phyloP scores from a whole-genome alignment of 2,888 invertebrate genomes.

The Hirtodrosophila trivittata region DNA sequence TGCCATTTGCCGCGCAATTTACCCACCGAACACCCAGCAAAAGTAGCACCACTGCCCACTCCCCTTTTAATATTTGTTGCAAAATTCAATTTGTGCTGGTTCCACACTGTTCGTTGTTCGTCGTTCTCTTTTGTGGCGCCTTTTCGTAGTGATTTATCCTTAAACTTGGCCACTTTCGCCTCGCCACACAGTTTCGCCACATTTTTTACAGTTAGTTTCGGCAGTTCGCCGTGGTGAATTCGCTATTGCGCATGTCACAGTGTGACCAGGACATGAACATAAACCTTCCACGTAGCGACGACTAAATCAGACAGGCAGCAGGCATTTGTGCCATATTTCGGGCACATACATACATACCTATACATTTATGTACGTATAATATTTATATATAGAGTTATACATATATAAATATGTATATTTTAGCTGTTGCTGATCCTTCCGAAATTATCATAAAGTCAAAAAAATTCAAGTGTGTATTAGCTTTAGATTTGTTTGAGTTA shows the following conservation, averaged over 20 bases:
- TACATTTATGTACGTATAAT: neutral
- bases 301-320: slow-evolving; percentile 32
- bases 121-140: slow-evolving; percentile 25
- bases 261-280: slow-evolving; percentile 60
- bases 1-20: neutral
- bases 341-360: slow-evolving; percentile 10
- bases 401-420: slow-evolving; percentile 21
- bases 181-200: slow-evolving; percentile 22
- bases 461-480: slow-evolving; percentile 57
- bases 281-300: slow-evolving; percentile 59
- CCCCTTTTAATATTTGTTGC: slow-evolving; percentile 12
- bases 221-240: slow-evolving; percentile 46
- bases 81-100: slow-evolving; percentile 12
- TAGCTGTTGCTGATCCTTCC: slow-evolving; percentile 24
- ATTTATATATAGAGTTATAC: slow-evolving; percentile 4
- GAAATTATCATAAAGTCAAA: no score
- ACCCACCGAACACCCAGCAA: neutral
- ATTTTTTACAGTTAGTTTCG: slow-evolving; percentile 2
- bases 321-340: slow-evolving; percentile 27
- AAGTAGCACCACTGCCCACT: neutral
- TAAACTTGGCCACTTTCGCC: slow-evolving; percentile 72
- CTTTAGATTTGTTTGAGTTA: no score
- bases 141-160: slow-evolving; percentile 70
- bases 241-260: slow-evolving; percentile 62
- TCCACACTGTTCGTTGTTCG: slow-evolving; percentile 8